Conservation (phyloP, 30 jellyfish, hydroid and myxozoan genomes). For the Aurelia sp. region DNA sequence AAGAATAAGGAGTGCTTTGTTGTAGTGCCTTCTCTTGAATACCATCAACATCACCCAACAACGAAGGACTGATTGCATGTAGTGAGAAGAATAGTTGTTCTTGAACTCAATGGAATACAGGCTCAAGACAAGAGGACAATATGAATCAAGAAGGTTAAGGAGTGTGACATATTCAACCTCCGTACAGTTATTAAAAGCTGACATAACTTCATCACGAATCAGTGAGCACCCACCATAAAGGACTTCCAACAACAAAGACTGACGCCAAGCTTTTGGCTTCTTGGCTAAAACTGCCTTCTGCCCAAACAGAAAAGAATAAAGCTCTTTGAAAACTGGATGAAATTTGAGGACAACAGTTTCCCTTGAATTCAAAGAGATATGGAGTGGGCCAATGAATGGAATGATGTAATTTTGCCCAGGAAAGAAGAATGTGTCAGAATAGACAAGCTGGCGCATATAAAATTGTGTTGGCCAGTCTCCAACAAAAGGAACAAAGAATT, state of each 20-base stretch:
- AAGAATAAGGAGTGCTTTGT: slow-evolving; percentile 26
- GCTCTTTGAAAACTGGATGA: slow-evolving; percentile 32
- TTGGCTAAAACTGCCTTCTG: slow-evolving; percentile 44
- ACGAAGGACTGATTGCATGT: slow-evolving; percentile 2
- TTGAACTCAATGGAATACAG: slow-evolving; percentile 32
- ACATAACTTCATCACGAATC: slow-evolving; percentile 20
- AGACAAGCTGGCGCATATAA: slow-evolving; percentile 39
- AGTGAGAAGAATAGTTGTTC: slow-evolving; percentile 17
- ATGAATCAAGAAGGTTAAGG: slow-evolving; percentile 10
- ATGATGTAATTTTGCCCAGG: slow-evolving; percentile 4
- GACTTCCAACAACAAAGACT: slow-evolving; percentile 55
- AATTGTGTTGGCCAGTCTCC: slow-evolving; percentile 66
- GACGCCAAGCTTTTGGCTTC: slow-evolving; percentile 63
- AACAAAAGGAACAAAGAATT: slow-evolving; percentile 53
- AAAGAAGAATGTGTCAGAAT: slow-evolving; percentile 5
- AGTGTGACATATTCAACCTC: slow-evolving; percentile 24
- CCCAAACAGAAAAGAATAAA: slow-evolving; percentile 35
- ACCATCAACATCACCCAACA: slow-evolving; percentile 46
- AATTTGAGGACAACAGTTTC: slow-evolving; percentile 39
- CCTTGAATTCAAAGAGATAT: slow-evolving; percentile 52
- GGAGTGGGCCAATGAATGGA: slow-evolving; percentile 52
- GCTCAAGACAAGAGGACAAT: slow-evolving; percentile 42
- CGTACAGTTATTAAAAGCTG: slow-evolving; percentile 1
- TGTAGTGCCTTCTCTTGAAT: slow-evolving; percentile 27
- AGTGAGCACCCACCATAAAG: slow-evolving; percentile 53